phyloP scores from a whole-genome alignment of 2,888 invertebrate genomes.

The Polydrusus tereticollis region DNA sequence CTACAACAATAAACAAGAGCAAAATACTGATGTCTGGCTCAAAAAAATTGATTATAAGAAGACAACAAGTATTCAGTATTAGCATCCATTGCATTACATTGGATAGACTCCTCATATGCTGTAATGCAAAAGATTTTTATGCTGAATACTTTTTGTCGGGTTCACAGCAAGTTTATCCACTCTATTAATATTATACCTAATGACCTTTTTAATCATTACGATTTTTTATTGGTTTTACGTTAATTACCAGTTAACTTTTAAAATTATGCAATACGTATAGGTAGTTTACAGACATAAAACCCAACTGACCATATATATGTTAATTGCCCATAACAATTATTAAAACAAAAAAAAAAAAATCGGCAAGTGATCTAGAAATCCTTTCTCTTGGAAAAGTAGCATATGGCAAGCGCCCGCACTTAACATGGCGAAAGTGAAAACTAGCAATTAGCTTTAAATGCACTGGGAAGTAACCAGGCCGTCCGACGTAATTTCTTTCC shows the following conservation, averaged over 20 bases:
- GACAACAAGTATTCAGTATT: too few relatives aligned
- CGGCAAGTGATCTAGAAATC: constrained; percentile 31
- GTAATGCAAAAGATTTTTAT: too few relatives aligned
- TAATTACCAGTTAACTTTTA: background rate
- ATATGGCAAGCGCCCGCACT: constrained; percentile 41
- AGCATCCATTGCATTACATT: too few relatives aligned
- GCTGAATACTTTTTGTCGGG: too few relatives aligned
- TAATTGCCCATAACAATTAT: constrained; percentile 4
- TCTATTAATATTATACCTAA: too few relatives aligned
- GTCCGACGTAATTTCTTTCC: constrained; percentile 3
- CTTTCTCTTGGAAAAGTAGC: constrained; percentile 33
- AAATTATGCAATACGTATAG: background rate
- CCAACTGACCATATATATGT: background rate
- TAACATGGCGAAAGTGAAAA: constrained; percentile 38
- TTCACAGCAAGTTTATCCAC: too few relatives aligned
- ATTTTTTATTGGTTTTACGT: too few relatives aligned
- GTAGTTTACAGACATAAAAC: background rate
- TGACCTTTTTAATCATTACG: too few relatives aligned
- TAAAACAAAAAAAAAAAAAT: background rate
- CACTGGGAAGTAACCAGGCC: constrained; percentile 3
- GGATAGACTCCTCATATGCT: too few relatives aligned
- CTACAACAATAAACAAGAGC: too few relatives aligned
- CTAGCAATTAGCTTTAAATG: constrained; percentile 30
- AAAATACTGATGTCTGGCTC: too few relatives aligned
- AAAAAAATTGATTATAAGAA: too few relatives aligned